Percentiles rank a stretch among this genome's conserved stretches.
Conservation (phyloP, 2,113 vertebrate species). For the Daboia siamensis region DNA sequence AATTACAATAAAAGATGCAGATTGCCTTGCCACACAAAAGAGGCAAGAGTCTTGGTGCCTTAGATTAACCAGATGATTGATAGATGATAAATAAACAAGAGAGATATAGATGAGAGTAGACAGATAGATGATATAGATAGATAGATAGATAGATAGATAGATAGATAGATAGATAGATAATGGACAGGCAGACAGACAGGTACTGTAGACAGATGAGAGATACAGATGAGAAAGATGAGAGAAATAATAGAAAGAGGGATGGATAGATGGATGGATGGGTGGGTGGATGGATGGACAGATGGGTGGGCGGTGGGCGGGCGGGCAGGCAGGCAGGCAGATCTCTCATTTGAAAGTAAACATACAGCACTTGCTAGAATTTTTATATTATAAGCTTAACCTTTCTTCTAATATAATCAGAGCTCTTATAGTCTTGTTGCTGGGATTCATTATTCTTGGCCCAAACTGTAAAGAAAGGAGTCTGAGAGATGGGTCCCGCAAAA, state of each 20-base stretch:
- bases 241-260: no score
- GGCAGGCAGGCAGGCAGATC: not conserved
- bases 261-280: no score
- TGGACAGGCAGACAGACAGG: no score
- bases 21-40: not conserved
- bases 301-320: accelerated
- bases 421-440: not conserved
- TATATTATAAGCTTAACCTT: not conserved
- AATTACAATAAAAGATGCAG: not conserved
- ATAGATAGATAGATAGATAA: no score
- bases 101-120: not conserved
- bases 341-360: not conserved
- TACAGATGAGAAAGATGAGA: no score
- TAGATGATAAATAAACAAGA: not conserved
- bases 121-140: not conserved
- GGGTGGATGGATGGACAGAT: no score
- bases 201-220: no score
- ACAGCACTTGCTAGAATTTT: not conserved
- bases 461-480: not conserved
- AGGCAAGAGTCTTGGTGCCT: not conserved
- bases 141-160: no score
- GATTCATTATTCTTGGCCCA: not conserved
- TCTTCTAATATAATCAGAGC: not conserved
- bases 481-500: not conserved
- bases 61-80: not conserved